Base-by-base conservation (phyloP, 2,888 invertebrate genomes). In the Dryobota labecula region DNA sequence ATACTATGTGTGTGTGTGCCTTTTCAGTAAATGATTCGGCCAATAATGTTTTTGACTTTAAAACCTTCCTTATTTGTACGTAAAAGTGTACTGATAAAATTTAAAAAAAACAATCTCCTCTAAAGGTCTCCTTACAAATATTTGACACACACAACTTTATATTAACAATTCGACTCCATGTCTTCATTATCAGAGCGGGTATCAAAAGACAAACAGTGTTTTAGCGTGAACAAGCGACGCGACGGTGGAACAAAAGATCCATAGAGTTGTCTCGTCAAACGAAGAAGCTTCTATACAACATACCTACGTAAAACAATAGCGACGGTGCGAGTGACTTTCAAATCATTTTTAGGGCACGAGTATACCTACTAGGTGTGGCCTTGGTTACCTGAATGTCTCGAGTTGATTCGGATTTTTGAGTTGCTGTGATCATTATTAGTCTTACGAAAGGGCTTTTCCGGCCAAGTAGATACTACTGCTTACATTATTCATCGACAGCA, bases 121-220 rank as follows among this genome's bases (percentile, higher is more conserved):
- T 15, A 56, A 53, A 45, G 24, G 3, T 27, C 8, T 60, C 24
- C 24, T 53, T 27, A n/a, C 27, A 64, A 60, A 67, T 63, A 61
- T 66, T 79, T 60, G 30, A 67, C 38, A 58, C 20, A 60, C n/a
- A 70, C 33, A 66, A 72, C 56, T 76, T 73, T 66, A 62, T 57
- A 58, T 45, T 66, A 67, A 73, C 70, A 75, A 75, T 76, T 70
- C 24, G 27, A 51, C 60, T 78, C 62, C 41, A 72, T 53, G 61
- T 51, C 70, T 70, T 80, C 63, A 82, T 76, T 84, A 74, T 76
- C 47, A 73, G 57, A 51, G 58, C 54, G 65, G 54, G 74, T 79
- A 73, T 79, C 79, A 84, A 86, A 86, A 86, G 85, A 84, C 84
- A 83, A 84, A 79, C 83, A 81, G 76, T 81, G 84, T 84, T 85